Conservation (phyloP, 37 sponge, comb jelly and placozoan species). For the Halichondria panicea region DNA sequence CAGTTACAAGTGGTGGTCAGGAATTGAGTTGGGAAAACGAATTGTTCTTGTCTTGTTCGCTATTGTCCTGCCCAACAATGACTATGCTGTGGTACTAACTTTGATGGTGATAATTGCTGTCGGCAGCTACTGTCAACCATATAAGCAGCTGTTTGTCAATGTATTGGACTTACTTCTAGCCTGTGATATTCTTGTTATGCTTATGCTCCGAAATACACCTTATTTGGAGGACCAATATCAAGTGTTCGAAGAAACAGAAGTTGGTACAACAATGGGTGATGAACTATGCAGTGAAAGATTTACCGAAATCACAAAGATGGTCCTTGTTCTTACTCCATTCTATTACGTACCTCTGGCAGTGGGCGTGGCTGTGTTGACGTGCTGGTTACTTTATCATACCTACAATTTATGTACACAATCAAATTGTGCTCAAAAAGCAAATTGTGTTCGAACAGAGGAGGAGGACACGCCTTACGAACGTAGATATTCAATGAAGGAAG, state of each 20-base stretch:
- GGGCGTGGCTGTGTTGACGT: conserved; percentile 2
- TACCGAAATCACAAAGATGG: conserved; percentile 17
- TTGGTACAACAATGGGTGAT: not conserved
- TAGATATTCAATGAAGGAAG: not conserved
- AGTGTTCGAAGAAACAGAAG: not conserved
- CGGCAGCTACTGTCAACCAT: conserved; percentile 41
- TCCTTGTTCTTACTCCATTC: conserved; percentile 22
- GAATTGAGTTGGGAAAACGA: conserved; percentile 47
- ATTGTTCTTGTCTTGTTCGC: conserved; percentile 35
- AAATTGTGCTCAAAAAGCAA: not conserved
- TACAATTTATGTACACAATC: not conserved
- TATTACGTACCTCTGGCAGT: conserved; percentile 58
- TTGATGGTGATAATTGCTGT: conserved; percentile 12
- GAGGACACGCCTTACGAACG: not conserved
- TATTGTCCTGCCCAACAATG: conserved; percentile 28
- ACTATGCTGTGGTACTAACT: conserved; percentile 20
- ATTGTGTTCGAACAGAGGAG: not conserved
- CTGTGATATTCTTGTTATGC: conserved; percentile 19
- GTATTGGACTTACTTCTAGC: conserved; percentile 44
- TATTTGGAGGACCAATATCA: conserved; percentile 12
- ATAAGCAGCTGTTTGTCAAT: conserved; percentile 24
- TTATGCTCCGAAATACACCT: conserved; percentile 33
- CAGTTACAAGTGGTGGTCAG: conserved; percentile 49
- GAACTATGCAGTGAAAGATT: no score
- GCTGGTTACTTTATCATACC: conserved; percentile 1